Evolutionary conservation across 2,888 invertebrate species (phyloP), one percentile per base, ranked within the genome.

Genomic region (Leucania comma): DNA sequence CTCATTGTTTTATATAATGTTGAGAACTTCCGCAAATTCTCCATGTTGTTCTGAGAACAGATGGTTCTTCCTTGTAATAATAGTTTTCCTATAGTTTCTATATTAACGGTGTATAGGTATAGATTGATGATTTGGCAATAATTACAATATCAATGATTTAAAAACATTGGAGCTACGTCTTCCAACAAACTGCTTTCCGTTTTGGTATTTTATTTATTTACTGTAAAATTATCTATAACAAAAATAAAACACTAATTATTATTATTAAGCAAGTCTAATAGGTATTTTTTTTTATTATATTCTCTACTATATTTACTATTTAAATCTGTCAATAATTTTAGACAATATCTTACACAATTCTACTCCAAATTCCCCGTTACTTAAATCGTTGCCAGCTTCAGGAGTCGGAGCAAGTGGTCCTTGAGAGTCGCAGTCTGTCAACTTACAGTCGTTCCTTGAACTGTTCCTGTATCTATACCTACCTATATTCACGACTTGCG

Each of bases 401-500:
- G 26, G 56, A 70, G 53, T 48, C 58, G 22, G 1, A 14, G n/a
- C 20, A 59, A 64, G 50, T 64, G 64, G 63, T 78, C 35, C 62
- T 69, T 65, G 48, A 61, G 67, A 60, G 32, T 74, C 51, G 35
- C 60, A 63, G 61, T 51, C 24, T 35, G 60, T 5, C 38, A 38
- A 79, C 61, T 57, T 68, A 51, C 51, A 79, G 75, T 64, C 56
- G 32, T 57, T 58, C 50, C 74, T 22, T 48, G 48, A 57, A 57
- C 76, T 53, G 26, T 26, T 35, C 50, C n/a, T 46, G 20, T 67
- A 20, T 14, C 8, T 54, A 32, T 42, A 48, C 12, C 8, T 65
- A 68, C n/a, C n/a, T n/a, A n/a, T 20, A 70, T 80, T 80, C 70
- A 70, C 63, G 66, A 63, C 51, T 42, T 5, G 56, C 48, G 62